Percentiles rank a stretch among this genome's conserved stretches.
These are phyloP conservation scores for Cyclura pinguis DNA, from an alignment of 2,797 vertebrate species.

Conservation along the genomic window DNA sequence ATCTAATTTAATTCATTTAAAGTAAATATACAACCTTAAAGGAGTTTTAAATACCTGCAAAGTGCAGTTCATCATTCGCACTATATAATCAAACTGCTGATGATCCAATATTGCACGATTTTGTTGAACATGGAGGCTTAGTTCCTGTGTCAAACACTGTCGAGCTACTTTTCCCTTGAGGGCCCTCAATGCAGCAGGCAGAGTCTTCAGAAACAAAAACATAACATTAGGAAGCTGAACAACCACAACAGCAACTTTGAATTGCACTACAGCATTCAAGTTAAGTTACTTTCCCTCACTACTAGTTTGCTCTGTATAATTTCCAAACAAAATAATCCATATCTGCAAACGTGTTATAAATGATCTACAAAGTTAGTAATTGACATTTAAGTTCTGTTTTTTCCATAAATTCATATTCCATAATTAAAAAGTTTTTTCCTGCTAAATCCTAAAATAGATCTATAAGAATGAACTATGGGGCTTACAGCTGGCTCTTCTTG, in stretches of 20 bases:
- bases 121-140: conserved; percentile 93
- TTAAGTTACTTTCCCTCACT: conserved; percentile 10
- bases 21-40: neutral
- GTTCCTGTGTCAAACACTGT: conserved; percentile 93
- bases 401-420: neutral
- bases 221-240: conserved; percentile 44
- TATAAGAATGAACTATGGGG: neutral
- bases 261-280: neutral
- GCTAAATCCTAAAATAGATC: neutral
- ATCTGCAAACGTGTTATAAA: conserved; percentile 7
- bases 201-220: conserved; percentile 81
- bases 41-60: conserved; percentile 87
- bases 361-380: neutral
- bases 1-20: neutral
- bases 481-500: neutral
- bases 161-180: conserved; percentile 95
- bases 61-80: conserved; percentile 98
- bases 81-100: conserved; percentile 96
- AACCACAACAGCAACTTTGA: neutral
- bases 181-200: conserved; percentile 95
- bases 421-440: conserved; percentile 30
- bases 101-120: conserved; percentile 96
- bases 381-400: rapidly evolving
- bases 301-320: conserved; percentile 2
- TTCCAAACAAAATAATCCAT: neutral